Evolutionary conservation across 2,888 invertebrate species (phyloP).

Genomic region (Hydraecia micacea): DNA sequence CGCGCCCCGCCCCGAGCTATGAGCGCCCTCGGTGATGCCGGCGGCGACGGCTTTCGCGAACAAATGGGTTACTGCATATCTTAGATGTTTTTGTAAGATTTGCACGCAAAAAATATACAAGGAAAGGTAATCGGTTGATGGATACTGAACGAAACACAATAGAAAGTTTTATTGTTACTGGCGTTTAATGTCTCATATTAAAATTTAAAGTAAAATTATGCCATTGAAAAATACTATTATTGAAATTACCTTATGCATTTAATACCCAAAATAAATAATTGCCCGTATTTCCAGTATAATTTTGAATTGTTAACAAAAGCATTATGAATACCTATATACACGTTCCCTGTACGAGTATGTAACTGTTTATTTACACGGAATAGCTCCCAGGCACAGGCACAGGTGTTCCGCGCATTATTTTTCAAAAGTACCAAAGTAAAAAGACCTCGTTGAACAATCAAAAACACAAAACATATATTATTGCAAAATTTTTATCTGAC

Average conservation of each 20-base stretch:
- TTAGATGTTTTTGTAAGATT: constrained; percentile 15
- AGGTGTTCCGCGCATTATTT: constrained; percentile 39
- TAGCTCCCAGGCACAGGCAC: constrained; percentile 40
- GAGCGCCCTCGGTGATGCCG: constrained; percentile 82
- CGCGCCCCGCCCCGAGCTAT: constrained; percentile 84
- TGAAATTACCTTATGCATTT: background rate
- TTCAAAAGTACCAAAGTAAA: background rate
- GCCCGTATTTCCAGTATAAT: background rate
- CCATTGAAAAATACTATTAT: background rate
- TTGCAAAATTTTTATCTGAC: background rate
- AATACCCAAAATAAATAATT: background rate
- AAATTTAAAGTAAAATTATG: background rate
- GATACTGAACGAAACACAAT: background rate
- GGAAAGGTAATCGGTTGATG: background rate
- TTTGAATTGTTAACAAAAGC: constrained; percentile 20
- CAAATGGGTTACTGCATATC: constrained; percentile 71
- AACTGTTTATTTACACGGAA: constrained; percentile 31
- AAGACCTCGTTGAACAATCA: constrained; percentile 8
- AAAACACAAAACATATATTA: constrained; percentile 19
- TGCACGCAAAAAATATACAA: constrained; percentile 2
- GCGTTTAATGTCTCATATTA: background rate
- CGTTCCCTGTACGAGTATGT: background rate
- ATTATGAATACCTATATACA: constrained; percentile 1
- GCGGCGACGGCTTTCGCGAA: constrained; percentile 67
- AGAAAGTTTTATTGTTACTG: background rate